A percentile compares a stretch with the other conserved stretches of the same genome.
phyloP scores from a whole-genome alignment of 1,140 invertebrate species.

The Cydia strobilella region DNA sequence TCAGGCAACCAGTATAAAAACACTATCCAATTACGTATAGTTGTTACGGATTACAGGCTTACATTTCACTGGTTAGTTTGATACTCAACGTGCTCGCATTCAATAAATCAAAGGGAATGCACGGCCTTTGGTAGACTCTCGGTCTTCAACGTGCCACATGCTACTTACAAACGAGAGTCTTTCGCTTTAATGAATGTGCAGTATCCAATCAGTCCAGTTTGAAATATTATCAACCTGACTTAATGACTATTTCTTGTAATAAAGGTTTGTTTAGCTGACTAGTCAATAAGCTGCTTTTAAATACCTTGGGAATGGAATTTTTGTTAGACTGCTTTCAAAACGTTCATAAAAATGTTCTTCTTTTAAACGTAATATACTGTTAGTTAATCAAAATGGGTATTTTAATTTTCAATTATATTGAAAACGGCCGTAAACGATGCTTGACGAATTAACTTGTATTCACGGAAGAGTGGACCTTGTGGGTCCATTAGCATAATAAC shows the following conservation, averaged over 20 bases:
- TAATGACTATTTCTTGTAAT: slow-evolving; percentile 26
- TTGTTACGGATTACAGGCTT: neutral
- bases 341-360: neutral
- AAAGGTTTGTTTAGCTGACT: slow-evolving; percentile 18
- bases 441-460: slow-evolving; percentile 1
- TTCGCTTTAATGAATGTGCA: slow-evolving; percentile 25
- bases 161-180: slow-evolving; percentile 27
- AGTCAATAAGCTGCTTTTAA: slow-evolving; percentile 23
- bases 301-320: slow-evolving; percentile 3
- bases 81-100: neutral
- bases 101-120: neutral
- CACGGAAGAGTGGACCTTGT: slow-evolving; percentile 1
- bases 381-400: neutral
- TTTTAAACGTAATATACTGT: neutral
- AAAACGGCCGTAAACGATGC: neutral
- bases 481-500: slow-evolving; percentile 26
- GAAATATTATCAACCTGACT: slow-evolving; percentile 24
- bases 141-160: slow-evolving; percentile 9
- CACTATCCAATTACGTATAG: slow-evolving; percentile 30
- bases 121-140: neutral
- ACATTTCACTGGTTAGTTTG: neutral
- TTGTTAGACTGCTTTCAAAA: neutral
- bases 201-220: slow-evolving; percentile 29
- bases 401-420: neutral
- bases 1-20: neutral